A percentile compares a stretch with the other conserved stretches of the same genome.
Conservation (phyloP, 1,140 invertebrate species). For the Diabrotica virgifera region DNA sequence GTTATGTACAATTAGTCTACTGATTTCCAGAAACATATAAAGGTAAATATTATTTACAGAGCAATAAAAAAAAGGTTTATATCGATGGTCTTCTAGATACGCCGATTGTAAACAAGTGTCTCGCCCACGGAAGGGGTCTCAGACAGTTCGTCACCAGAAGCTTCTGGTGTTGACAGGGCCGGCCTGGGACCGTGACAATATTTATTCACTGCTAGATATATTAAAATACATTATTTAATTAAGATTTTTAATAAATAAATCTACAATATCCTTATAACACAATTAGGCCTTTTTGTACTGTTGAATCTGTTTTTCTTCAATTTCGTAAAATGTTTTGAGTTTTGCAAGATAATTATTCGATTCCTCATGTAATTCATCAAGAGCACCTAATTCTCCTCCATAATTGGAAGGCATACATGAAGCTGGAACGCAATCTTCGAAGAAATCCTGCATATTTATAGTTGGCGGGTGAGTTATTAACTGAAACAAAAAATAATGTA, state of each 20-base stretch:
- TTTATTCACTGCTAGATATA: too few species aligned
- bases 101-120: too few species aligned
- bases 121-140: too few species aligned
- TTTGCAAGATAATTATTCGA: slow-evolving; percentile 44
- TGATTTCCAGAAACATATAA: too few species aligned
- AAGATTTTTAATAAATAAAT: background rate
- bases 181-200: too few species aligned
- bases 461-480: slow-evolving; percentile 47
- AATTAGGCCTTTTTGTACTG: slow-evolving; percentile 25
- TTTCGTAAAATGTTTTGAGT: slow-evolving; percentile 47
- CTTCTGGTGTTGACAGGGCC: too few species aligned
- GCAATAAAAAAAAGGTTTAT: too few species aligned
- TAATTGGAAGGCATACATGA: slow-evolving; percentile 51
- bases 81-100: too few species aligned
- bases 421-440: slow-evolving; percentile 46
- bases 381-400: slow-evolving; percentile 48
- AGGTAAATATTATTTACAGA: too few species aligned
- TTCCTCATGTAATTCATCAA: slow-evolving; percentile 45
- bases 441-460: slow-evolving; percentile 48
- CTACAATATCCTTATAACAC: background rate
- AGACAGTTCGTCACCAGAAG: too few species aligned
- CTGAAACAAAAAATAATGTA: slow-evolving; percentile 38
- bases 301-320: slow-evolving; percentile 45
- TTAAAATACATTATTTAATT: too few species aligned
- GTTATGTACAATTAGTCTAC: too few species aligned